Evolutionary conservation across 2,797 vertebrate genomes (phyloP).

Genomic region (Tadarida brasiliensis): DNA sequence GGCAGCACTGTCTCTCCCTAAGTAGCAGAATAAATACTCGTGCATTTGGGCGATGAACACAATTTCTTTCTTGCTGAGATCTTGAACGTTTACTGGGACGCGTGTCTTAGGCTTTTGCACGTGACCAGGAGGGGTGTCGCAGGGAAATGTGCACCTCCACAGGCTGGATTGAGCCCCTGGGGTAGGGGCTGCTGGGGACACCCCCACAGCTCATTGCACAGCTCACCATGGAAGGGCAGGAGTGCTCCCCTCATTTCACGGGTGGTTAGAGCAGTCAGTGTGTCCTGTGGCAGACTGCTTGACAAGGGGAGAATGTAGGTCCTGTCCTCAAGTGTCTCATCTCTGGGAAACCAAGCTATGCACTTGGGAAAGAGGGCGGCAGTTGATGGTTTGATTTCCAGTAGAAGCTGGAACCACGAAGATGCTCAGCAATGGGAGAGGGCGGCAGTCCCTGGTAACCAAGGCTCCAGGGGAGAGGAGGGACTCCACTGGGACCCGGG

Average conservation of each 20-base stretch:
- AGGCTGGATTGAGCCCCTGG: not conserved
- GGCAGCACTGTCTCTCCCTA: not conserved
- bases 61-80: not conserved
- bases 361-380: too few relatives aligned
- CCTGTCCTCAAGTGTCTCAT: too few relatives aligned
- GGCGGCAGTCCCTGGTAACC: too few relatives aligned
- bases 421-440: too few relatives aligned
- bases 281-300: not conserved
- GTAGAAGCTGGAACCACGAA: not conserved
- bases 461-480: not conserved
- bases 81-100: not conserved
- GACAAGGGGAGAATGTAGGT: not conserved
- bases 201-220: too few relatives aligned
- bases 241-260: not conserved
- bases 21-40: not conserved
- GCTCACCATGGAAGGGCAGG: too few relatives aligned
- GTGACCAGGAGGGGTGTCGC: not conserved
- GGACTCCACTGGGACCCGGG: accelerated
- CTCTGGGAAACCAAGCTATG: not conserved
- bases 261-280: accelerated
- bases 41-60: not conserved
- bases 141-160: not conserved
- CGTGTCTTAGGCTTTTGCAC: not conserved
- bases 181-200: not conserved
- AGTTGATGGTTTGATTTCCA: not conserved